Evolutionary conservation across 2,888 invertebrate species (phyloP).

Genomic region (Harmothoe impar): DNA sequence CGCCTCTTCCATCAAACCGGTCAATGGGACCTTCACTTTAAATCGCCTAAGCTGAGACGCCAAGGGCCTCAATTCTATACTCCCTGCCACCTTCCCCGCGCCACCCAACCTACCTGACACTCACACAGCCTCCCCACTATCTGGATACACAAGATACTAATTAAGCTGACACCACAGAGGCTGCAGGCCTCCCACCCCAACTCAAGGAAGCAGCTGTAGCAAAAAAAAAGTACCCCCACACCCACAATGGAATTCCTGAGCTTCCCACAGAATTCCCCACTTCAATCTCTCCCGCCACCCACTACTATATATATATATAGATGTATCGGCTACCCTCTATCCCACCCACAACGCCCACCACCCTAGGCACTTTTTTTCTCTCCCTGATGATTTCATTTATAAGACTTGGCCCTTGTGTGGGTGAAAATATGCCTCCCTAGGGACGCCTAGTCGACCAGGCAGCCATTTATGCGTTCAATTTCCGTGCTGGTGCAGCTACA

Average conservation of each 20-base stretch:
- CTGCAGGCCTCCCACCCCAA: not conserved
- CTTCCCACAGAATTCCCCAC: not conserved
- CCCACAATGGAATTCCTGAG: not conserved
- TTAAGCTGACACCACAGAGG: not conserved
- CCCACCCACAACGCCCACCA: not conserved
- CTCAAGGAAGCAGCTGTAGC: not conserved
- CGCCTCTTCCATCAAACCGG: conserved; percentile 28
- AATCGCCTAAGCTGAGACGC: not conserved
- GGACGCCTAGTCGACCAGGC: not conserved
- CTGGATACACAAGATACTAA: conserved; percentile 19
- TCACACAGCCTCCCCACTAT: no score
- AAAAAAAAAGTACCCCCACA: no score
- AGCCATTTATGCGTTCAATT: conserved; percentile 22
- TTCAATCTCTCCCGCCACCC: not conserved
- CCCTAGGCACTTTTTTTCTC: not conserved
- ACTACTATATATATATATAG: no score
- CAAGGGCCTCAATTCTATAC: not conserved
- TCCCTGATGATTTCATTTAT: conserved; percentile 26
- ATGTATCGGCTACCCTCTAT: conserved; percentile 5
- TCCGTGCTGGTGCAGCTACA: not conserved
- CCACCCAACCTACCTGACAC: no score
- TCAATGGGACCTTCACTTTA: conserved; percentile 31
- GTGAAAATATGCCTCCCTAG: conserved; percentile 22
- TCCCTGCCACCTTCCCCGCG: not conserved
- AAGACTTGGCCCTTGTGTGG: conserved; percentile 14